Evolutionary conservation across 2,888 invertebrate species (phyloP), one percentile per base, ranked within the genome.

Genomic region (Drosophila antonietae): DNA sequence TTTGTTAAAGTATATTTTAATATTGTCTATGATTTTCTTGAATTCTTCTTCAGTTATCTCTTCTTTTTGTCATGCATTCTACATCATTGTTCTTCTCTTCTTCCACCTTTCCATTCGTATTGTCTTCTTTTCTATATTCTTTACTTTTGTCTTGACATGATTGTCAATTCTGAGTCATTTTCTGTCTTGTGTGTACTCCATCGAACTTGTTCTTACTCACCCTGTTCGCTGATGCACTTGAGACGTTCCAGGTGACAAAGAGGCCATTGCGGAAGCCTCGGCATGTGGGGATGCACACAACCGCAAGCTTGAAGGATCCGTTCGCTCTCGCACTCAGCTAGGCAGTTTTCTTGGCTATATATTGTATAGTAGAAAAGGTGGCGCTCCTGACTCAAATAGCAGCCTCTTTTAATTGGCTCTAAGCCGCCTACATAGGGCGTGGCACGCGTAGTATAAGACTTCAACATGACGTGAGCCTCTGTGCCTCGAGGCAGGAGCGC

Each of bases 311-410:
- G 83, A 52, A 89, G 92, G 1, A 94, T 90, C 3, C 93, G 76
- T 57, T 92, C 90, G 18, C 94, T 93, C 58, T 94, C 93, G 82
- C 95, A 94, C 73, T 94, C 94, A 0, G 94, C 93, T 84, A 95
- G 91, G 79, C 96, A 96, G 88, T 96, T 96, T 62, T 94, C 93
- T 72, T 94, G 95, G 0, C 94, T 94, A 79, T 96, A 96, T n/a
- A 91, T 90, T 87, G 66, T 81, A 80, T 88, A 93, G 83, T 74
- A 91, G 23, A 75, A 68, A 41, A 93, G 55, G 9, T 58, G 31
- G 5, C 85, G 89, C 93, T 96, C 96, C 43, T 94, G 90, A 1
- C 88, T 83, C 59, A 95, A 95, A 73, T 95, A 93, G 80, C 96
- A 96, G 23, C 94, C 93, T 5, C 96, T 93, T 15, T 93, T 90